Percentiles rank a stretch among this genome's conserved stretches.
Conservation (phyloP, 2,888 invertebrate genomes). For the Melanargia galathea region DNA sequence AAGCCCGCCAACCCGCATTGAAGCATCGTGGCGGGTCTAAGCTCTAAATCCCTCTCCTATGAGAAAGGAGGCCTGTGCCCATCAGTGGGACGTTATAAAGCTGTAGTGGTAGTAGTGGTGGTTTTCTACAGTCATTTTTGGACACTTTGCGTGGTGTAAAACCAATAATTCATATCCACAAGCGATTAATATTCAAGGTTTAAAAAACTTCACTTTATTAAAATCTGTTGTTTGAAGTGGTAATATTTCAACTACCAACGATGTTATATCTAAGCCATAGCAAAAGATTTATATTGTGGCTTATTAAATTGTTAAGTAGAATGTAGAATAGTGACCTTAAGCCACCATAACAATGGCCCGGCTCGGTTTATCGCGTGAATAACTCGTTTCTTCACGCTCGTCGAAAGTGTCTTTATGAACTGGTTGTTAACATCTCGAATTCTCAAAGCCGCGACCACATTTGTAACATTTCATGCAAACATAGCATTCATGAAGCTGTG, state of each 20-base stretch:
- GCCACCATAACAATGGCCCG: constrained; percentile 4
- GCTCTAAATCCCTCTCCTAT: no score
- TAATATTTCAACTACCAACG: not conserved
- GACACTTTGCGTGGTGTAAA: not conserved
- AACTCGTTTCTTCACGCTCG: constrained; percentile 30
- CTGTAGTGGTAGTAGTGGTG: no score
- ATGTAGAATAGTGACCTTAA: constrained; percentile 8
- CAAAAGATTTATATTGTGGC: not conserved
- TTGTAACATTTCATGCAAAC: not conserved
- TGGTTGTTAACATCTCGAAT: constrained; percentile 18
- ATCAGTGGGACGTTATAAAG: no score
- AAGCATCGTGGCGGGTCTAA: no score
- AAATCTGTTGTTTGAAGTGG: not conserved
- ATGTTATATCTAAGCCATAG: not conserved
- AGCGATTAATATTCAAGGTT: no score
- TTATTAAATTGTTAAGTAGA: not conserved
- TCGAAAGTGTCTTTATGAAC: constrained; percentile 26
- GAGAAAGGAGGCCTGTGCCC: no score
- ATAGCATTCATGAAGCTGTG: no score
- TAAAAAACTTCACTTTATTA: no score
- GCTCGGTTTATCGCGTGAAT: not conserved
- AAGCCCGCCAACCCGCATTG: no score
- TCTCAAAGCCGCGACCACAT: not conserved
- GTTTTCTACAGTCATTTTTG: no score
- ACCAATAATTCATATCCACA: not conserved